Base-by-base conservation (phyloP, 1,140 invertebrate genomes). In the Eriosoma lanigerum region DNA sequence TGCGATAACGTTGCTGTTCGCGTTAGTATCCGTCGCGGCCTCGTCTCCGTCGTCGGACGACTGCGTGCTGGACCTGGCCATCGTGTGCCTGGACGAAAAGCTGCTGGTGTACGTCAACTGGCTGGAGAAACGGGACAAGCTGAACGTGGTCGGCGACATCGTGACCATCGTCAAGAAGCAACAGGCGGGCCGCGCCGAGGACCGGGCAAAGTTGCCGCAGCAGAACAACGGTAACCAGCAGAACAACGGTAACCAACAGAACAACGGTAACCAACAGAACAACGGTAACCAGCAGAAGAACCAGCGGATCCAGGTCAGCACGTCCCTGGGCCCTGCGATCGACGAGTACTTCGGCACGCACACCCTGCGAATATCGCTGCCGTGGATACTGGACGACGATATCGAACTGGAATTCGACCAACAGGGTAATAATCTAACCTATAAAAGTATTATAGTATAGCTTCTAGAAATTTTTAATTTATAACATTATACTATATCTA, bases 291-390 rank as follows among this genome's bases (percentile, higher is more conserved):
- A 6, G 3, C 10, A n/a, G 13, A 54, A 3, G 2, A n/a, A n/a
- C 52, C 10, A n/a, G 8, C n/a, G 54, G 54, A 60, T 38, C 4
- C n/a, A 15, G 21, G 21, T 19, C 0, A 44, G 75, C 21, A 46
- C n/a, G 21, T 38, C 75, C 6, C 38, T 78, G 21, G 75, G 75
- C 19, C 75, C 75, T 15, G 75, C 75, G 21, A 60, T 78, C 56
- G 75, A 78, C 38, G 56, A 60, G 38, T 78, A 78, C 38, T 78
- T 78, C 38, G 75, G 60, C 75, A 78, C 75, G 56, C 75, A 78
- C 38, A 48, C 75, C 3, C 24, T 78, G 21, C n/a, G 75, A 2
- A 78, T 78, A 78, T 78, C 75, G 15, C 17, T 78, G 38, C 75
- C 75, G 13, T 78, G 75, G 75, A 78, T 78, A 26, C 38, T 62